Evolutionary conservation across 2,888 invertebrate species (phyloP).

Genomic region (Hofmannophila pseudospretella): DNA sequence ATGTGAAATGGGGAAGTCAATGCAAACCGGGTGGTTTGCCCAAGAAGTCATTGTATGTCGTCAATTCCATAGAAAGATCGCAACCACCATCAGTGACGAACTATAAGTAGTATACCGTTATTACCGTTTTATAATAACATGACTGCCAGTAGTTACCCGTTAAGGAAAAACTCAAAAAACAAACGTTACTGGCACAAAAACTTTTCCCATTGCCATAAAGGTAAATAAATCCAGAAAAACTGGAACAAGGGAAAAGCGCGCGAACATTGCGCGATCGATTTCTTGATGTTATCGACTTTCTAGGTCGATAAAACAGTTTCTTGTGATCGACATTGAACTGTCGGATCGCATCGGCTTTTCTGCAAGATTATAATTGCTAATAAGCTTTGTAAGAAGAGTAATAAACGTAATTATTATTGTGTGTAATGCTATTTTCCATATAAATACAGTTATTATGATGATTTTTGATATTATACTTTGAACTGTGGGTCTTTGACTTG

Average conservation of each 20-base stretch:
- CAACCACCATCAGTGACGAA: too few relatives aligned
- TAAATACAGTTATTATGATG: constrained; percentile 6
- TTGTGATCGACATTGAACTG: constrained; percentile 9
- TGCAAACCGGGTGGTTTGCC: too few relatives aligned
- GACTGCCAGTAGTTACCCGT: too few relatives aligned
- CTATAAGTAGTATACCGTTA: too few relatives aligned
- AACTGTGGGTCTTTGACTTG: constrained; percentile 4
- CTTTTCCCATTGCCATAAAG: constrained; percentile 13
- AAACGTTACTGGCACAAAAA: constrained; percentile 13
- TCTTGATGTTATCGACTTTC: constrained; percentile 15
- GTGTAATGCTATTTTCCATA: constrained; percentile 5
- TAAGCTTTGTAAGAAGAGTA: constrained; percentile 2
- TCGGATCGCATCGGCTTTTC: constrained; percentile 5
- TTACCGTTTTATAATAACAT: too few relatives aligned
- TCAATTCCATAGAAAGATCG: too few relatives aligned
- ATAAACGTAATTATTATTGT: constrained; percentile 6
- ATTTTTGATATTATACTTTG: constrained; percentile 2
- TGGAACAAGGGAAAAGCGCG: constrained; percentile 20
- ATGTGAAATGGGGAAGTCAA: too few relatives aligned
- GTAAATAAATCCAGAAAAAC: constrained; percentile 16
- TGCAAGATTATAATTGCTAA: constrained; percentile 9
- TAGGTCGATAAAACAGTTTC: constrained; percentile 17
- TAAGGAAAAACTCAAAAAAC: too few relatives aligned
- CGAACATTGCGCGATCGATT: background rate
- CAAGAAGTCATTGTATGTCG: too few relatives aligned